Evolutionary conservation across 1,140 invertebrate genomes (phyloP).

Genomic region (Delia radicum): DNA sequence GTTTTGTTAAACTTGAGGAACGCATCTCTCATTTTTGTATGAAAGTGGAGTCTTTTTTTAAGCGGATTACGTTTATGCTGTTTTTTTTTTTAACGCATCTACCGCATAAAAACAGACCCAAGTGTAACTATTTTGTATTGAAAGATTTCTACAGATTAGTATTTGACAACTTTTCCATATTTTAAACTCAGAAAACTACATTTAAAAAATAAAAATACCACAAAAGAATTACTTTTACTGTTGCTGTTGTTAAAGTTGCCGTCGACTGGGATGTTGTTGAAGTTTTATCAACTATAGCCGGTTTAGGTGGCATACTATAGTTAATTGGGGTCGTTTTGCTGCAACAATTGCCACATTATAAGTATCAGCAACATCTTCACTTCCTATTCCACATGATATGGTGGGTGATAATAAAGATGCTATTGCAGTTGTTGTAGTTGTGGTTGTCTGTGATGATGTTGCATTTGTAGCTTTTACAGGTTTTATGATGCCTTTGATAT

Average conservation of each 20-base stretch:
- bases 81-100: too few species aligned
- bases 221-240: neutral
- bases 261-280: neutral
- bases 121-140: too few species aligned
- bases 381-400: neutral
- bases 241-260: neutral
- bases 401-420: neutral
- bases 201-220: neutral
- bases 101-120: too few species aligned
- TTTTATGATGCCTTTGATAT: slow-evolving; percentile 6
- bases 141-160: too few species aligned
- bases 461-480: neutral
- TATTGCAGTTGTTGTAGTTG: neutral
- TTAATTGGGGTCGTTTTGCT: slow-evolving; percentile 6
- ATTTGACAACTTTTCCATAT: too few species aligned
- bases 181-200: too few species aligned
- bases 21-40: too few species aligned
- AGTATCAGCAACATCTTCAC: neutral
- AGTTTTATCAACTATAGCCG: neutral
- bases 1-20: too few species aligned
- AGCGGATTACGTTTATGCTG: too few species aligned
- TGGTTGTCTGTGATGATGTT: neutral
- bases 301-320: neutral
- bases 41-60: too few species aligned
- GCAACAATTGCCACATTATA: slow-evolving; percentile 15